Conservation (phyloP, 1,140 invertebrate genomes). For the Melipona quadrifasciata region DNA sequence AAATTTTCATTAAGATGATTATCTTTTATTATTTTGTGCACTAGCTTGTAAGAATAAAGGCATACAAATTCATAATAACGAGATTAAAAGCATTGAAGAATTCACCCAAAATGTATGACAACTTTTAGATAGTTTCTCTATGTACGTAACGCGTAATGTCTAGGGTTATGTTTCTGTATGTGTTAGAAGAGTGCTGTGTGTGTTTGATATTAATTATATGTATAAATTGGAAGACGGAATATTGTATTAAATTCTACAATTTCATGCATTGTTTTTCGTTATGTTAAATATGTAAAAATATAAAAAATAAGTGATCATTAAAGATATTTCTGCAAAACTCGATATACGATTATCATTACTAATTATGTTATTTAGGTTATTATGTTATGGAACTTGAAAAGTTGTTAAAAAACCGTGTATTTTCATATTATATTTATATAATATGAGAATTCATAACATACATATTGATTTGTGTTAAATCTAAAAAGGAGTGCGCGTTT, state of each 20-base stretch:
- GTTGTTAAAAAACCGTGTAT: constrained; percentile 11
- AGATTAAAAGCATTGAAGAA: constrained; percentile 6
- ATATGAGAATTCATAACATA: constrained; percentile 2
- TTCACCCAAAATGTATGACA: neutral
- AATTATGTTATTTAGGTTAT: constrained; percentile 41
- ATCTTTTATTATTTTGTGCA: constrained; percentile 11
- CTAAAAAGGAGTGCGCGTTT: neutral
- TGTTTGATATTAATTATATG: constrained; percentile 48
- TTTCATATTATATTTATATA: neutral
- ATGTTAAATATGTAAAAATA: constrained; percentile 17
- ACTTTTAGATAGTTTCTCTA: neutral
- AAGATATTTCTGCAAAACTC: neutral
- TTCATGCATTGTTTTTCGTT: constrained; percentile 19
- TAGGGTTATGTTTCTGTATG: constrained; percentile 37
- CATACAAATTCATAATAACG: neutral
- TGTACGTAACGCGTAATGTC: constrained; percentile 20
- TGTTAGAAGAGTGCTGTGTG: constrained; percentile 19
- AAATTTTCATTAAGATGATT: constrained; percentile 9
- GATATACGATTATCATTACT: constrained; percentile 10
- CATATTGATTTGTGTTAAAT: constrained; percentile 3
- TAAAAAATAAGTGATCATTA: neutral
- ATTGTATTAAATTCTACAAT: constrained; percentile 23
- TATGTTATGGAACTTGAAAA: constrained; percentile 27
- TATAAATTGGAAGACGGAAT: constrained; percentile 31
- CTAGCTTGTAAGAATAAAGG: neutral